phyloP scores from a whole-genome alignment of 2,797 vertebrate genomes.

The Silurus aristotelis region DNA sequence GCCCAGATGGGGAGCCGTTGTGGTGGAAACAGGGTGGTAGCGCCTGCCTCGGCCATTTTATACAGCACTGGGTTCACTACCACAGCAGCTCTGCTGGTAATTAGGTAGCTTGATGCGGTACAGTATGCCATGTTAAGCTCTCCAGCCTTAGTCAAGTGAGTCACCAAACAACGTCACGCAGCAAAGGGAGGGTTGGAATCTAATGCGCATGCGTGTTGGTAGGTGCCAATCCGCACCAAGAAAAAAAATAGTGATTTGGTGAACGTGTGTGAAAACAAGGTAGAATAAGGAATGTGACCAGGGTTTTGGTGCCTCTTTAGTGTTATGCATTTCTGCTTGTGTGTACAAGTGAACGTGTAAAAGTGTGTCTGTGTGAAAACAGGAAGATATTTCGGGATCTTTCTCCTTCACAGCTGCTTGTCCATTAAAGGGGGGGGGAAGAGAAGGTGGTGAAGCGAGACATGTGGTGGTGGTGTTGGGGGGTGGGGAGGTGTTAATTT shows the following conservation, averaged over 20 bases:
- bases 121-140: constrained; percentile 48
- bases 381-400: constrained; percentile 57
- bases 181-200: constrained; percentile 44
- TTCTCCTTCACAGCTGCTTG: constrained; percentile 51
- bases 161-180: constrained; percentile 52
- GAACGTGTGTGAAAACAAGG: constrained; percentile 39
- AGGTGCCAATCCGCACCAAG: constrained; percentile 44
- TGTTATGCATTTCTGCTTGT: constrained; percentile 38
- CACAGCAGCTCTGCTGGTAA: constrained; percentile 42
- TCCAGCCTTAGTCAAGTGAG: constrained; percentile 61
- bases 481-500: constrained; percentile 75
- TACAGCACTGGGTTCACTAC: constrained; percentile 8
- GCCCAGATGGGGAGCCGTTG: constrained; percentile 50
- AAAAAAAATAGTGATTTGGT: constrained; percentile 39
- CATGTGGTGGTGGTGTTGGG: constrained; percentile 71
- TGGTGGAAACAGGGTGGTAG: constrained; percentile 20
- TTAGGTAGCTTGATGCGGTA: constrained; percentile 55
- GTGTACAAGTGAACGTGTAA: constrained; percentile 37
- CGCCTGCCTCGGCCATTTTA: constrained; percentile 32
- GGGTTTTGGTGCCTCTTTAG: constrained; percentile 24
- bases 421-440: constrained; percentile 45
- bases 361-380: constrained; percentile 53
- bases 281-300: constrained; percentile 46
- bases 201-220: constrained; percentile 53
- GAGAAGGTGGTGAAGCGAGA: constrained; percentile 60